Conservation (phyloP, 2,888 invertebrate genomes). For the Drosophila affinis region DNA sequence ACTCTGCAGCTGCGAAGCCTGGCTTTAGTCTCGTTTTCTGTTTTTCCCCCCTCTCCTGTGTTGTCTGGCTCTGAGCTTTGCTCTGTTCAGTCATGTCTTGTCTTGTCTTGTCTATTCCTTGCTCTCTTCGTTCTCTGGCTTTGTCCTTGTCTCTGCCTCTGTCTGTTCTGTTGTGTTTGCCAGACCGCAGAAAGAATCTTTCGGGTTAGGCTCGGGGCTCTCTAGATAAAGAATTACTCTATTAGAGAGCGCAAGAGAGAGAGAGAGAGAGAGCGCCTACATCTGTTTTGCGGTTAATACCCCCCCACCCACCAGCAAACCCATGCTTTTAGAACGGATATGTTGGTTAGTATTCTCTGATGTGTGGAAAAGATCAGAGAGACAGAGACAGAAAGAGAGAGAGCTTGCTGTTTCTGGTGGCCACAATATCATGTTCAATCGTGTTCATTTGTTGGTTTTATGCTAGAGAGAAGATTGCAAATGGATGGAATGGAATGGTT, state of each 20-base stretch:
- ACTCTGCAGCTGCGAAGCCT: constrained; percentile 37
- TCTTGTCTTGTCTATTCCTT: neutral
- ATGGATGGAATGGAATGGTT: too few relatives aligned
- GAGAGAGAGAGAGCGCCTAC: neutral
- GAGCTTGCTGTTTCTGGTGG: neutral
- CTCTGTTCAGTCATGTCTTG: constrained; percentile 25
- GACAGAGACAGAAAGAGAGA: too few relatives aligned
- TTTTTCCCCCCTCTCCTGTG: constrained; percentile 7
- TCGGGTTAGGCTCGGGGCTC: too few relatives aligned
- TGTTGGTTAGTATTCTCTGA: too few relatives aligned
- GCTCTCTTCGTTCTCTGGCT: too few relatives aligned
- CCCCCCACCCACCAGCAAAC: too few relatives aligned
- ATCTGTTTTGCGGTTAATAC: neutral
- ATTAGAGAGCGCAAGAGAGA: neutral
- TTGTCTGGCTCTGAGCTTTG: neutral
- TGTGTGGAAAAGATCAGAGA: too few relatives aligned
- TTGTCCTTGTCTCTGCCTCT: neutral
- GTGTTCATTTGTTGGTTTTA: constrained; percentile 2
- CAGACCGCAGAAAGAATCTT: constrained; percentile 11
- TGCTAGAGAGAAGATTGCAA: constrained; percentile 8
- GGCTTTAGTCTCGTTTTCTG: constrained; percentile 47
- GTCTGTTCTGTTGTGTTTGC: constrained; percentile 1
- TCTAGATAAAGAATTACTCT: neutral
- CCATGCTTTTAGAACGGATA: too few relatives aligned
- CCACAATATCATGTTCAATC: neutral